Percentiles rank a stretch among this genome's conserved stretches.
These are phyloP conservation scores for Paratrypauchen microcephalus DNA, from an alignment of 2,797 vertebrate species.

Conservation along the genomic window DNA sequence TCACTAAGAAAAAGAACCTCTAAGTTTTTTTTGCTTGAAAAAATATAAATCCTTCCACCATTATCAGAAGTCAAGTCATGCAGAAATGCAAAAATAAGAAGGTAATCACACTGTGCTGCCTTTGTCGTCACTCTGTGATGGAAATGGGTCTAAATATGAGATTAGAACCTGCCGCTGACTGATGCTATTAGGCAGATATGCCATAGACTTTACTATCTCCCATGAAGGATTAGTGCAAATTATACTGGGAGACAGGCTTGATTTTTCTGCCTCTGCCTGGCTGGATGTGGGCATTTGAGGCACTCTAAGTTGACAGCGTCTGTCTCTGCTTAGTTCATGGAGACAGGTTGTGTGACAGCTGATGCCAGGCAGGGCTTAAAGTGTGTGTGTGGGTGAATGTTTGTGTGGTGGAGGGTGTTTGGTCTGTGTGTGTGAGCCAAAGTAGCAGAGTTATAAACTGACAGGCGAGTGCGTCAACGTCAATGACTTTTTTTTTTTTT, in stretches of 20 bases:
- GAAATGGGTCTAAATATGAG: slow-evolving; percentile 80
- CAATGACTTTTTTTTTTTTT: slow-evolving; percentile 47
- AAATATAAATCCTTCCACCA: slow-evolving; percentile 48
- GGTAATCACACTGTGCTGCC: slow-evolving; percentile 76
- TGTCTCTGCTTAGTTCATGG: slow-evolving; percentile 77
- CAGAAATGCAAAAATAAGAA: slow-evolving; percentile 72
- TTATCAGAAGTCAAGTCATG: slow-evolving; percentile 76
- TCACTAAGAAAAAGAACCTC: slow-evolving; percentile 47
- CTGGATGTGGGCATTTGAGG: slow-evolving; percentile 77
- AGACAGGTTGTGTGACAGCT: slow-evolving; percentile 79
- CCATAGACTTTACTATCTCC: slow-evolving; percentile 79
- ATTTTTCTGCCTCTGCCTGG: slow-evolving; percentile 72
- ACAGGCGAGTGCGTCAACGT: slow-evolving; percentile 70
- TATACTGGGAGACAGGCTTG: slow-evolving; percentile 77
- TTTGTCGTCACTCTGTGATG: slow-evolving; percentile 75
- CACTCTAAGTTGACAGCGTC: slow-evolving; percentile 80
- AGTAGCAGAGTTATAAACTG: slow-evolving; percentile 68
- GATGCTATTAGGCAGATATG: slow-evolving; percentile 82
- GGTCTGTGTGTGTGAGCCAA: slow-evolving; percentile 38
- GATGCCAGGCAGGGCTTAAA: slow-evolving; percentile 79
- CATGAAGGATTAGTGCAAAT: slow-evolving; percentile 80
- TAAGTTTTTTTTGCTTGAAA: slow-evolving; percentile 56
- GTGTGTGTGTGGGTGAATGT: slow-evolving; percentile 71
- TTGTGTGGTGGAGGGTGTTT: slow-evolving; percentile 61
- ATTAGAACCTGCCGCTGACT: slow-evolving; percentile 80